A percentile compares a stretch with the other conserved stretches of the same genome.
Conservation (phyloP, 2,888 invertebrate genomes). For the Lithophane semibrunnea region DNA sequence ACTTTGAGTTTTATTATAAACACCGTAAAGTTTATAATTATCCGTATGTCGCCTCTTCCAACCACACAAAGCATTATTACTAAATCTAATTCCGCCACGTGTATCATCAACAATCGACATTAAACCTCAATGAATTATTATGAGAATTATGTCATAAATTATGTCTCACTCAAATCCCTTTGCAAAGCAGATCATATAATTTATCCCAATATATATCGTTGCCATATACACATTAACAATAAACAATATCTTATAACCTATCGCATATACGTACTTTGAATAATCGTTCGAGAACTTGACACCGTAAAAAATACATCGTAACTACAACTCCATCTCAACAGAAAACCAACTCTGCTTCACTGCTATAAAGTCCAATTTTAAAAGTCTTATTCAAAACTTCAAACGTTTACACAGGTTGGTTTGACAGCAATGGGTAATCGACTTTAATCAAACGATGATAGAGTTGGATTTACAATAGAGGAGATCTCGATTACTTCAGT, state of each 20-base stretch:
- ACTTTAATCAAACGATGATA: not conserved
- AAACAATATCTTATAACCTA: conserved; percentile 45
- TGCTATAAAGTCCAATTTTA: conserved; percentile 8
- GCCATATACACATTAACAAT: conserved; percentile 23
- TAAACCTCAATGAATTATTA: conserved; percentile 9
- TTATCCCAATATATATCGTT: conserved; percentile 8
- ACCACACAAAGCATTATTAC: not conserved
- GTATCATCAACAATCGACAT: not conserved
- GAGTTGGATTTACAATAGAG: conserved; percentile 22
- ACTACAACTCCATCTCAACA: not conserved
- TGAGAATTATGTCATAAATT: conserved; percentile 9
- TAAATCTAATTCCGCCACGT: not conserved
- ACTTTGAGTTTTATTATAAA: too few species aligned
- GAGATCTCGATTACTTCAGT: not conserved
- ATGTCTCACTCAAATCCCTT: conserved; percentile 15
- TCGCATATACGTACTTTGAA: conserved; percentile 8
- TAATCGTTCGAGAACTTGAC: conserved; percentile 32
- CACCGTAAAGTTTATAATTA: not conserved
- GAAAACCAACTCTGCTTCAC: not conserved
- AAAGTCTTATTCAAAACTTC: not conserved
- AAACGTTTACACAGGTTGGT: not conserved
- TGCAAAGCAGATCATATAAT: conserved; percentile 1
- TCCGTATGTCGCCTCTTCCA: not conserved
- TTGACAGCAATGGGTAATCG: not conserved
- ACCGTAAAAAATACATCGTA: not conserved